Percentiles rank a stretch among this genome's conserved stretches.
Conservation (phyloP, 1,140 invertebrate genomes). For the Octopus sinensis region DNA sequence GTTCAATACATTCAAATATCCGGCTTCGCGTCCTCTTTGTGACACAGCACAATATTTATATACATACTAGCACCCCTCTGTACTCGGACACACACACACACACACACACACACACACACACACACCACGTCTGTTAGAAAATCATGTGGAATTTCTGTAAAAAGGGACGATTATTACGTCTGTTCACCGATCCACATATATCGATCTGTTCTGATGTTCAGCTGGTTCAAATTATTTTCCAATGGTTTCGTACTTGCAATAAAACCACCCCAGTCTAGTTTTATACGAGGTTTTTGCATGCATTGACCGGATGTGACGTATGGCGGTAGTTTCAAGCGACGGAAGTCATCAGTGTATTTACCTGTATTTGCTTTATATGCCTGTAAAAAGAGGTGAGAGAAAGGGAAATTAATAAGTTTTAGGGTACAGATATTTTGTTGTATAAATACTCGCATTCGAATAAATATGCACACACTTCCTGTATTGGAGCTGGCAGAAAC, state of each 20-base stretch:
- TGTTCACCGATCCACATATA: constrained; percentile 32
- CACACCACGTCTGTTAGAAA: not conserved
- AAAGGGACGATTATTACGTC: no score
- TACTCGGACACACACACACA: not conserved
- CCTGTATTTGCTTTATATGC: constrained; percentile 33
- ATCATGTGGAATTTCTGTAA: not conserved
- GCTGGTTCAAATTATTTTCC: constrained; percentile 20
- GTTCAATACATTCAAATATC: no score
- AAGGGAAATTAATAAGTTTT: not conserved
- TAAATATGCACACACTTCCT: no score
- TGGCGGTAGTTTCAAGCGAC: constrained; percentile 26
- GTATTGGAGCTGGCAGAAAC: no score
- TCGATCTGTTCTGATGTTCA: constrained; percentile 34
- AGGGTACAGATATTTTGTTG: no score
- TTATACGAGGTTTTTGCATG: constrained; percentile 25
- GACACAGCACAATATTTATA: no score
- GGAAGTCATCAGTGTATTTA: constrained; percentile 29
- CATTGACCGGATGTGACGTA: constrained; percentile 30
- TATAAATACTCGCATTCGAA: no score
- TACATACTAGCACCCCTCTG: no score
- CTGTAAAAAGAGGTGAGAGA: constrained; percentile 21
- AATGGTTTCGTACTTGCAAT: constrained; percentile 25
- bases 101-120: not conserved
- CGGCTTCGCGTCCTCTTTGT: no score
- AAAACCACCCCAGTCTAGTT: constrained; percentile 34